Base-by-base conservation (phyloP, 2,888 invertebrate genomes). In the Leptinotarsa peninsularis region DNA sequence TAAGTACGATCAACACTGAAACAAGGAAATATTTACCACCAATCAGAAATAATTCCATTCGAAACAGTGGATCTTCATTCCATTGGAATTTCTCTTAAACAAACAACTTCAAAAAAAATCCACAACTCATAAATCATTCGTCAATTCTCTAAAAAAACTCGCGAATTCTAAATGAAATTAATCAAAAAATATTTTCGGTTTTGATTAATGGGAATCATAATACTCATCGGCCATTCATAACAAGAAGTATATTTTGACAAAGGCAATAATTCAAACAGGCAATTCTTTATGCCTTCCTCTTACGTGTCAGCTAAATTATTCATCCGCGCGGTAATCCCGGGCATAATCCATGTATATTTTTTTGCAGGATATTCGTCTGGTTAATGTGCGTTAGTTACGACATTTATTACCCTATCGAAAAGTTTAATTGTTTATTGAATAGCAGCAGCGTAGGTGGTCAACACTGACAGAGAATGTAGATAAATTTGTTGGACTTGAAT, bases 171-270 rank as follows among this genome's bases (percentile, higher is more conserved):
- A 43, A 10, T 43, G 43, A 43, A 43, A 43, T 43, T 43, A 43
- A 43, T 43, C 43, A 43, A 43, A 13, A 54, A 18, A 54, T 14
- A 27, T 60, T 27, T 60, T 60, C 27, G 13, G 15, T 17, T 7
- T 21, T 23, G 4, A 60, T 23, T 5, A 60, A 60, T 27, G 17
- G 17, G 15, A 18, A 54, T 1, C 54, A 14, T 15, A 18, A 54
- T 18, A 58, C 18, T 15, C 21, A 21, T 17, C 63, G 10, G 63
- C 13, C 63, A 43, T 43, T 33, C 27, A 63, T 63, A 33, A 33
- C 63, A 33, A 33, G n/a, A n/a, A 33, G 63, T 63, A 63, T 63
- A 63, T 63, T 63, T 63, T 63, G 43, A 63, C 33, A 43, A 63
- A n/a, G 43, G 17, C 63, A 33, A 63, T 63, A 17, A 63, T 27